Evolutionary conservation across 2,797 vertebrate genomes (phyloP), one percentile per base, ranked within the genome.

Genomic region (Anguilla megastoma): DNA sequence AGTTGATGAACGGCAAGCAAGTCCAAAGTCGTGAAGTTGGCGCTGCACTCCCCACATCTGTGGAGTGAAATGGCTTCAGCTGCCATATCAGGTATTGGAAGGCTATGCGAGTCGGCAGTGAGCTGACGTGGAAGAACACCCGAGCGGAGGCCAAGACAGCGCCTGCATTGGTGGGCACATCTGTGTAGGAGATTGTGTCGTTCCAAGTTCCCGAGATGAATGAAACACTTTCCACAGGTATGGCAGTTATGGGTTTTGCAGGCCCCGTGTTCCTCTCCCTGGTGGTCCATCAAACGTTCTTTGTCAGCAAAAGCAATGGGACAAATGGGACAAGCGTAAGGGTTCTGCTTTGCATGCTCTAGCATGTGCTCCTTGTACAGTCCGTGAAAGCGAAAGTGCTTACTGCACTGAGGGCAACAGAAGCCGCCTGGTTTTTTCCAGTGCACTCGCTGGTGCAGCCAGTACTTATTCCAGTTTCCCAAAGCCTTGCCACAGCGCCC

Each of bases 1-100:
- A 93, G 90, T 89, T 94, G 92, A 91, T 93, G 93, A 27, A 91
- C 90, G 79, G 89, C 90, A 3, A 93, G 93, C 56, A 93, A 89
- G 74, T 93, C 93, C 21, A 88, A 83, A 7, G 89, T 91, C 18
- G 91, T 93, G 88, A 93, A 94, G 79, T 69, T 88, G 79, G 88
- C 89, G 3, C 86, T 86, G 85, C 94, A 94, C 84, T 82, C 89
- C 63, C 86, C 89, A 86, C 94, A 94, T 76, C 60, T 86, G 86
- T 93, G 88, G 1, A 90, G 89, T 85, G 92, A 93, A 30, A 82
- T 33, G 12, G 92, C 90, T 79, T 92, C 88, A 2, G 89, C 18
- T 0, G 89, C 76, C 48, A 87, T 86, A n/a, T 87, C 84, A 24
- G 93, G 91, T 10, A 88, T 85, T 0, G 90, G 91, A 2, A 24